Evolutionary conservation across 1,140 invertebrate species (phyloP).

Genomic region (Caenorhabditis briggsae): DNA sequence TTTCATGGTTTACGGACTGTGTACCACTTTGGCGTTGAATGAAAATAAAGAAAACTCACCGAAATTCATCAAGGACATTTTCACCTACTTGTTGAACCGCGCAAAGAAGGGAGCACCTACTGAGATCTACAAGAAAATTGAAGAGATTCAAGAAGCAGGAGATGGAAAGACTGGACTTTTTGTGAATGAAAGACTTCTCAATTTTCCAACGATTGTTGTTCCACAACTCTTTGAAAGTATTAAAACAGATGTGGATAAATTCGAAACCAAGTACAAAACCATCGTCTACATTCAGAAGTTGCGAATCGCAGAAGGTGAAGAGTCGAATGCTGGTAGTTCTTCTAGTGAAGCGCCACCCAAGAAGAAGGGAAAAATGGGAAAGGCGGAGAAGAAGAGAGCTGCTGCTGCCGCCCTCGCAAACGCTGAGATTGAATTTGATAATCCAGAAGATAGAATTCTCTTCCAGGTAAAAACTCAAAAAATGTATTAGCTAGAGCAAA

Average conservation of each 20-base stretch:
- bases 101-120: conserved; percentile 57
- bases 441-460: conserved; percentile 59
- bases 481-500: neutral
- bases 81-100: conserved; percentile 54
- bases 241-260: neutral
- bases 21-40: conserved; percentile 26
- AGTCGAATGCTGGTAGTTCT: neutral
- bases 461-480: conserved; percentile 36
- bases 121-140: conserved; percentile 56
- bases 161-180: conserved; percentile 51
- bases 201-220: conserved; percentile 59
- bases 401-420: conserved; percentile 55
- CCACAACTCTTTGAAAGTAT: conserved; percentile 52
- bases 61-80: conserved; percentile 45
- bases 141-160: conserved; percentile 28
- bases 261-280: conserved; percentile 49
- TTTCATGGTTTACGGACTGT: conserved; percentile 52
- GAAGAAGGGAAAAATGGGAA: conserved; percentile 62
- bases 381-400: conserved; percentile 60
- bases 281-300: conserved; percentile 59
- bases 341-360: conserved; percentile 28
- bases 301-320: conserved; percentile 8
- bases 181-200: conserved; percentile 60
- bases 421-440: conserved; percentile 62
- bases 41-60: conserved; percentile 33